A percentile compares a stretch with the other conserved stretches of the same genome.
These are phyloP conservation scores for Sitobion miscanthi DNA, from an alignment of 1,140 invertebrate genomes.

Conservation along the genomic window DNA sequence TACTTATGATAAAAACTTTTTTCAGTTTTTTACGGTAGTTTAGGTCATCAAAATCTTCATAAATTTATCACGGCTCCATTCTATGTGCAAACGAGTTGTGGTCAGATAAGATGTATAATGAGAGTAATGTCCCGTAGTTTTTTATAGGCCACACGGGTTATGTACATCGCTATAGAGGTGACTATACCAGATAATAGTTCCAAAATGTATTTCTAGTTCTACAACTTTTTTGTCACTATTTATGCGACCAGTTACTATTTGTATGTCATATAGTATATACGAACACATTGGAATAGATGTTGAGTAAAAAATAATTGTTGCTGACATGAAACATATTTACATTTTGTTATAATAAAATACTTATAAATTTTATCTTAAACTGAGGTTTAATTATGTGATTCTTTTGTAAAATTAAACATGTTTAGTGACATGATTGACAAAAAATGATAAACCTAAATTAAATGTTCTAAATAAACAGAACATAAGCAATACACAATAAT, in stretches of 20 bases:
- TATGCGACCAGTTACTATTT: background rate
- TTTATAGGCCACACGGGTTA: background rate
- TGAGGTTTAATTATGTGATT: background rate
- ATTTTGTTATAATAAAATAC: background rate
- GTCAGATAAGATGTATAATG: background rate
- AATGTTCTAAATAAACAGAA: background rate
- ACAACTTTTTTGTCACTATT: background rate
- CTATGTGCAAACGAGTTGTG: background rate
- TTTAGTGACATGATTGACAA: background rate
- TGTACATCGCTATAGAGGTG: background rate
- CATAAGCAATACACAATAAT: background rate
- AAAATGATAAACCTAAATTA: background rate
- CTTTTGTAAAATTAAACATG: background rate
- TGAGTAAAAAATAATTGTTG: background rate
- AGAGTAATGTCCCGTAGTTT: background rate
- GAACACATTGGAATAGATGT: background rate
- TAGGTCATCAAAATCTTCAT: background rate
- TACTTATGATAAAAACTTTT: background rate
- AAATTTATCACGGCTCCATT: background rate
- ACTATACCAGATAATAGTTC: background rate
- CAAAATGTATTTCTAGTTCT: background rate
- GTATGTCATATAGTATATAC: background rate
- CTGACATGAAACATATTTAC: background rate
- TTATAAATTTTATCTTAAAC: background rate
- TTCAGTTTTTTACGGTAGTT: background rate